Conservation (phyloP, 1,140 invertebrate genomes). For the Apis mellifera region Amel_HAv3.1 CM009946.2:3448501-3449000, state of each 20-base stretch:
- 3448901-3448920: too few relatives aligned
- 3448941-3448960: too few relatives aligned
- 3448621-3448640: not conserved
- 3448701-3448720: not conserved
- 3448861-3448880: too few relatives aligned
- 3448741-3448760: not conserved
- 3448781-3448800: too few relatives aligned
- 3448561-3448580: not conserved
- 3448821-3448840: too few relatives aligned
- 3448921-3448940: too few relatives aligned
- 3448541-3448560: not conserved
- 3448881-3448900: too few relatives aligned
- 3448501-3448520: not conserved
- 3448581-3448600: not conserved
- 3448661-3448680: not conserved
- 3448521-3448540: not conserved
- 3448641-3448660: not conserved
- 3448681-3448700: not conserved
- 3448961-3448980: too few relatives aligned
- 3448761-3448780: not conserved
- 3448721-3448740: not conserved
- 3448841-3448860: too few relatives aligned
- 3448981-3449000: too few relatives aligned
- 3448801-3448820: too few relatives aligned
- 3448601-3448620: not conserved